Percentiles rank a stretch among this genome's conserved stretches.
phyloP scores from a whole-genome alignment of 1,140 invertebrate genomes.

The Drosophila lacteicornis region DNA sequence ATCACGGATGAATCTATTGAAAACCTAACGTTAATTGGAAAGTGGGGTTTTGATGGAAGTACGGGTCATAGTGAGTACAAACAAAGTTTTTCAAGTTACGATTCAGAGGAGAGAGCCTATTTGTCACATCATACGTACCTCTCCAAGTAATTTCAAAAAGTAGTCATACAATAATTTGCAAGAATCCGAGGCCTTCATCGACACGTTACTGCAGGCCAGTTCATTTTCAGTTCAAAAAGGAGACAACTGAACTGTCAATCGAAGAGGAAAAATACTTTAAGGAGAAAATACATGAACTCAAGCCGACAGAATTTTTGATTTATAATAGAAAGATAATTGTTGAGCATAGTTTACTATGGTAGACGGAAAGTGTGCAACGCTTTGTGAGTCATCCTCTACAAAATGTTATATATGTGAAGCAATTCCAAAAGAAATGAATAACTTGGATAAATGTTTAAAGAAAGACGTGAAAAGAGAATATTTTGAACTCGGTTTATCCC shows the following conservation, averaged over 20 bases:
- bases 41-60: background rate
- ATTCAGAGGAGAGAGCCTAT: background rate
- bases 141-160: conserved; percentile 3
- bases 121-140: background rate
- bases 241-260: no score
- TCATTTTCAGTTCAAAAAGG: no score
- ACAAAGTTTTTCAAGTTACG: background rate
- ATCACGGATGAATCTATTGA: background rate
- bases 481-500: no score
- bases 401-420: background rate
- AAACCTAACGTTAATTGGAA: background rate
- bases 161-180: background rate
- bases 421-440: background rate
- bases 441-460: background rate
- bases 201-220: no score
- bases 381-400: background rate
- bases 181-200: no score
- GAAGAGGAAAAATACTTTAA: no score
- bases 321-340: background rate
- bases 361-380: background rate
- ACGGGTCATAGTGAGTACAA: background rate
- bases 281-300: no score
- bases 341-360: background rate
- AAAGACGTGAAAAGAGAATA: no score
- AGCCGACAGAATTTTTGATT: no score